Evolutionary conservation across 2,113 vertebrate genomes (phyloP), one percentile per base, ranked within the genome.

Genomic region (Dascyllus trimaculatus): DNA sequence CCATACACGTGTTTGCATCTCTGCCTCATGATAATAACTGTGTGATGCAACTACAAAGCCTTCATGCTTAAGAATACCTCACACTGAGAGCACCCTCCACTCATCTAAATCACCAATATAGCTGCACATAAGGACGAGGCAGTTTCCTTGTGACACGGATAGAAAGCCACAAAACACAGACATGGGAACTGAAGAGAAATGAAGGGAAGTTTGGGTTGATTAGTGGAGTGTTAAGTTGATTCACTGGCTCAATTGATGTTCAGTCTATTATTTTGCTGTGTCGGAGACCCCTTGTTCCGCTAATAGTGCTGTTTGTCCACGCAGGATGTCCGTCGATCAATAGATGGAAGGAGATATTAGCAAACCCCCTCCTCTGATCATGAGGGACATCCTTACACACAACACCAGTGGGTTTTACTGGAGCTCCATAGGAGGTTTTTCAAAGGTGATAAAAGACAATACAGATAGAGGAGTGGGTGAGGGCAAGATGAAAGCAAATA

Each of bases 291-390:
- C 78, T 81, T 75, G 80, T 84, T 85, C 68, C 29, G 61, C 75
- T 91, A 88, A 89, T 85, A 85, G 85, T 78, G 81, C 73, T 67
- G 85, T 91, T 88, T 88, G 81, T 81, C 83, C 74, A 75, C 35
- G 70, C 71, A 58, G 26, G 29, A 71, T 40, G 52, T 70, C 29
- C 19, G 26, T 60, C 19, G 78, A 87, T 89, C 81, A 75, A 89
- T 90, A 88, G 43, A 78, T 59, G n/a, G 56, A 62, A 53, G 84
- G 73, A 84, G 70, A 90, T 88, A 86, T 90, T 82, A 86, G 76
- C 78, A 85, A 82, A 66, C 64, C 81, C 59, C 66, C 60, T 53
- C 85, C 78, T 81, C 66, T 75, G 68, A 78, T 88, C 62, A 63
- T 13, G 2, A 57, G 69, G 62, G 81, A 85, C 53, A 71, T 60